phyloP scores from a whole-genome alignment of 2,113 vertebrate species.

The Osmerus mordax region DNA sequence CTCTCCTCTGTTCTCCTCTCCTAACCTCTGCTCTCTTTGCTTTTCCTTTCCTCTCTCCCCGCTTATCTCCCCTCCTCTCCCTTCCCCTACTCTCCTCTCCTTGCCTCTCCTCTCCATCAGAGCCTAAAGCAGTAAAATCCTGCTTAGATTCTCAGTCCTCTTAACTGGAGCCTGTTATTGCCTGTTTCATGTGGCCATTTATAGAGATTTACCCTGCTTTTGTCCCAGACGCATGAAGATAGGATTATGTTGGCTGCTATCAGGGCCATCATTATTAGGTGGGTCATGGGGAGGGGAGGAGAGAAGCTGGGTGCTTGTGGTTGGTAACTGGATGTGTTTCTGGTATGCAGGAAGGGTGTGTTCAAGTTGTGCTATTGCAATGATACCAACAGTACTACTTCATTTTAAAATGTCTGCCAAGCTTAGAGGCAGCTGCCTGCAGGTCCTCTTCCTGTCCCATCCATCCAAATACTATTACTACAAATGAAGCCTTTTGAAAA shows the following conservation, averaged over 20 bases:
- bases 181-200: constrained; percentile 61
- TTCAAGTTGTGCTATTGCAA: too few relatives aligned
- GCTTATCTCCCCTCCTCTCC: too few relatives aligned
- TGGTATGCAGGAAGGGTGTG: too few relatives aligned
- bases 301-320: constrained; percentile 34
- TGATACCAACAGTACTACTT: too few relatives aligned
- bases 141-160: constrained; percentile 35
- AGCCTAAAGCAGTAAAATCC: constrained; percentile 62
- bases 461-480: too few relatives aligned
- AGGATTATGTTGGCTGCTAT: constrained; percentile 51
- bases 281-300: constrained; percentile 41
- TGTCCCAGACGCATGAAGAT: constrained; percentile 58
- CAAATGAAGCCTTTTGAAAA: too few relatives aligned
- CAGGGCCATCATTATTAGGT: constrained; percentile 27
- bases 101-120: constrained; percentile 48
- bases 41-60: too few relatives aligned
- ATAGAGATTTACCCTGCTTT: constrained; percentile 47
- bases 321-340: background rate
- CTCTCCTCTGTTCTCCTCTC: constrained; percentile 5
- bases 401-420: too few relatives aligned
- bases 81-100: background rate
- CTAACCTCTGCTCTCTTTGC: too few relatives aligned
- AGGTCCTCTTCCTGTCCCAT: too few relatives aligned
- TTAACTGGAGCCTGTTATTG: constrained; percentile 63
- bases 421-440: too few relatives aligned